phyloP scores from a whole-genome alignment of 2,113 vertebrate genomes.

The Aplodontia rufa region DNA sequence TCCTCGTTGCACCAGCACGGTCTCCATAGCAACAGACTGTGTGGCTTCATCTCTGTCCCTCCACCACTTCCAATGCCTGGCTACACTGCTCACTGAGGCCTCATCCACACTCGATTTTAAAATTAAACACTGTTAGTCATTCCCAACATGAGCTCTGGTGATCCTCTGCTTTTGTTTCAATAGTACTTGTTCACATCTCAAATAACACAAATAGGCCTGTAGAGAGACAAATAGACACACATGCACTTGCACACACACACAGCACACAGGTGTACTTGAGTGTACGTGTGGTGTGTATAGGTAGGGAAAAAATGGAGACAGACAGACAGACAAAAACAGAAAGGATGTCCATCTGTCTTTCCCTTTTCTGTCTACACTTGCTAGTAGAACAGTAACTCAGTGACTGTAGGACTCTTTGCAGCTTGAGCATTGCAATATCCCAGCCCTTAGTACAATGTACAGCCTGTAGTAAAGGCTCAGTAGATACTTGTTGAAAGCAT shows the following conservation, averaged over 20 bases:
- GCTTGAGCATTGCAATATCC: not conserved
- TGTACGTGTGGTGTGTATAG: not conserved
- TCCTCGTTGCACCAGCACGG: fast-evolving
- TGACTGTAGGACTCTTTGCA: too few relatives aligned
- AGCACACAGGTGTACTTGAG: not conserved
- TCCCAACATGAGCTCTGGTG: not conserved
- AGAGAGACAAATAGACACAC: too few relatives aligned
- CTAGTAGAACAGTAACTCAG: not conserved
- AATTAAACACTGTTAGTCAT: not conserved
- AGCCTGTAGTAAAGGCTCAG: not conserved
- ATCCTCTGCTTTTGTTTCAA: not conserved
- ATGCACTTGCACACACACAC: not conserved
- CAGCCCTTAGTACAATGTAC: not conserved
- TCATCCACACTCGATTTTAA: not conserved
- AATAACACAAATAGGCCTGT: not conserved
- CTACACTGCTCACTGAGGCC: not conserved
- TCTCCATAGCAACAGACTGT: not conserved
- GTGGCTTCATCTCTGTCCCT: not conserved
- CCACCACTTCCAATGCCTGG: not conserved
- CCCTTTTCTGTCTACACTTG: fast-evolving
- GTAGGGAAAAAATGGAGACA: not conserved
- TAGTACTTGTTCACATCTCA: not conserved
- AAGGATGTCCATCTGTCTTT: too few relatives aligned
- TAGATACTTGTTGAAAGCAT: not conserved
- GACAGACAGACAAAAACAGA: not conserved